Evolutionary conservation across 2,113 vertebrate genomes (phyloP), one percentile per base, ranked within the genome.

Genomic region (Periophthalmus modestus): DNA sequence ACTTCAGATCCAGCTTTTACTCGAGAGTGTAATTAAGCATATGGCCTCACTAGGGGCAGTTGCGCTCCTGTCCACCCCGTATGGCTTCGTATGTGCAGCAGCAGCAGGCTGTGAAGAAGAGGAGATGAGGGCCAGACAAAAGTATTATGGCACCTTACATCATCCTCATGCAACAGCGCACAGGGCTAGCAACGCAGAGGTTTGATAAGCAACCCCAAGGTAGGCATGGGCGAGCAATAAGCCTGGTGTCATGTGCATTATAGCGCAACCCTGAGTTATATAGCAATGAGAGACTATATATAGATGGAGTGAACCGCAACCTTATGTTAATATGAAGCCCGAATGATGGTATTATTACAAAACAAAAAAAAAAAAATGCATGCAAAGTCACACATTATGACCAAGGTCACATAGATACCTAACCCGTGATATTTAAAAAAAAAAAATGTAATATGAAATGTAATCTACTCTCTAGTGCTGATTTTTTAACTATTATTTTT

Each of bases 151-250:
- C 82, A 87, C 85, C 89, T 92, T 89, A 89, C 90, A 90, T 92
- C 90, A 92, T 87, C 85, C 89, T 78, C 87, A 87, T n/a, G 78
- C 71, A 79, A 85, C 76, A 84, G 83, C 82, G 89, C 34, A 75
- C 88, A 87, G n/a, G n/a, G 82, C 89, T 92, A 89, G 88, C 89
- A 89, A 92, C 88, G n/a, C 82, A 87, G 84, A 90, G 87, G 90
- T 90, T 87, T 89, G 84, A n/a, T n/a, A n/a, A 73, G 84, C 90
- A 72, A n/a, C n/a, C 88, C 87, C 85, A 43, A 12, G 88, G 85
- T 84, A 85, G 80, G 80, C 80, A 79, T 39, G 81, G 78, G 59
- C 72, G 74, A 12, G 69, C 72, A 19, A 80, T 77, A 54, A 28
- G 24, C 58, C 39, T 10, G 10, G 39, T 0, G 9, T n/a, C 67